phyloP scores from a whole-genome alignment of 2,113 vertebrate genomes.

The Piprites chloris region DNA sequence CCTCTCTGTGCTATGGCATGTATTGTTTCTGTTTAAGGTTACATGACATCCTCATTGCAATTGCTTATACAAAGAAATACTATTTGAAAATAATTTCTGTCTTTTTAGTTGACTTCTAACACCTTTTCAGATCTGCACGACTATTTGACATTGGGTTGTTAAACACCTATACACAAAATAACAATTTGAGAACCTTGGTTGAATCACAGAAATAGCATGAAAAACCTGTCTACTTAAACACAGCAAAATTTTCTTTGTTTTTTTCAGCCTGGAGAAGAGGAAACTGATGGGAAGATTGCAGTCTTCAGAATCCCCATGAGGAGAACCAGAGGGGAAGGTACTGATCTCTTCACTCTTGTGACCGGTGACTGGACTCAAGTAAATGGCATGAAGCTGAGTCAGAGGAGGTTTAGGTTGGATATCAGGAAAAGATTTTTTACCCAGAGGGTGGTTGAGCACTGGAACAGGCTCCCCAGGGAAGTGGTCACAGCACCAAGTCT shows the following conservation, averaged over 20 bases:
- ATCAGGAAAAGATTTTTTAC: background rate
- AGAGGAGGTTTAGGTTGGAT: background rate
- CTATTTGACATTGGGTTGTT: background rate
- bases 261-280: background rate
- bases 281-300: background rate
- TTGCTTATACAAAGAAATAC: background rate
- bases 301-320: too few relatives aligned
- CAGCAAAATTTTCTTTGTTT: background rate
- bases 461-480: background rate
- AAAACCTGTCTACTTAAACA: background rate
- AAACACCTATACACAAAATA: background rate
- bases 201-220: background rate
- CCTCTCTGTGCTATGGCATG: background rate
- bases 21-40: background rate
- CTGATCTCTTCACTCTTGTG: background rate
- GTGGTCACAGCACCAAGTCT: background rate
- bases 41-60: background rate
- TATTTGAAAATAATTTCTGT: background rate
- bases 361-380: background rate
- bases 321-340: fast-evolving
- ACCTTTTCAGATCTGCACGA: background rate
- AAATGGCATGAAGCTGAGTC: background rate
- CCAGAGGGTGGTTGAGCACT: too few relatives aligned
- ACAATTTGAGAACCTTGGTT: background rate
- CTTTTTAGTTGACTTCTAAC: background rate